These are phyloP conservation scores for Ennomos erosarius DNA, from an alignment of 2,888 invertebrate genomes.

Conservation along the genomic window DNA sequence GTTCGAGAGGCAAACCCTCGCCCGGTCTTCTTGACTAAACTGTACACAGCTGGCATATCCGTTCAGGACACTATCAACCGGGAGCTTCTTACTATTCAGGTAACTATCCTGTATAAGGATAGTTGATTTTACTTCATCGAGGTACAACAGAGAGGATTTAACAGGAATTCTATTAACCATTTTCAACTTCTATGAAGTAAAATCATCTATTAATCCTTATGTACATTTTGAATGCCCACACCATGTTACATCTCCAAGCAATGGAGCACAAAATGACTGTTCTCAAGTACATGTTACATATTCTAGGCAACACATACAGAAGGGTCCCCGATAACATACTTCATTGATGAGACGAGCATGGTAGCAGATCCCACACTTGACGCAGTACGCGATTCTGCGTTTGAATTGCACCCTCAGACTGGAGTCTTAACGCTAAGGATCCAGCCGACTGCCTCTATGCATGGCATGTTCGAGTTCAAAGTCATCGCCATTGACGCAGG, in stretches of 20 bases:
- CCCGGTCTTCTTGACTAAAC: constrained; percentile 77
- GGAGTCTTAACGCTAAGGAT: constrained; percentile 82
- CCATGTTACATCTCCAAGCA: too few species aligned
- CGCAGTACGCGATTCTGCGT: constrained; percentile 65
- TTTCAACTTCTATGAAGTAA: background rate
- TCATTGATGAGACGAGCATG: constrained; percentile 66
- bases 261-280: too few species aligned
- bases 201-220: too few species aligned
- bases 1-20: constrained; percentile 86
- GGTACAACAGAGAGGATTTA: too few species aligned
- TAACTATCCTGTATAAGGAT: constrained; percentile 50
- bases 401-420: constrained; percentile 64
- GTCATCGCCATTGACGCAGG: constrained; percentile 82
- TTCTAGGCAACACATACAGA: constrained; percentile 86
- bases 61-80: constrained; percentile 70
- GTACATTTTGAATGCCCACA: too few species aligned
- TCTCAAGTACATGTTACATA: background rate
- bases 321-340: constrained; percentile 69
- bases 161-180: too few species aligned
- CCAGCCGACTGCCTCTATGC: constrained; percentile 81
- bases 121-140: too few species aligned
- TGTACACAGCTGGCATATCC: constrained; percentile 83
- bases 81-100: constrained; percentile 76
- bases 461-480: constrained; percentile 86
- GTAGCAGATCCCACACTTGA: constrained; percentile 71